Conservation (phyloP, 2,888 invertebrate species). For the Apamea anceps region DNA sequence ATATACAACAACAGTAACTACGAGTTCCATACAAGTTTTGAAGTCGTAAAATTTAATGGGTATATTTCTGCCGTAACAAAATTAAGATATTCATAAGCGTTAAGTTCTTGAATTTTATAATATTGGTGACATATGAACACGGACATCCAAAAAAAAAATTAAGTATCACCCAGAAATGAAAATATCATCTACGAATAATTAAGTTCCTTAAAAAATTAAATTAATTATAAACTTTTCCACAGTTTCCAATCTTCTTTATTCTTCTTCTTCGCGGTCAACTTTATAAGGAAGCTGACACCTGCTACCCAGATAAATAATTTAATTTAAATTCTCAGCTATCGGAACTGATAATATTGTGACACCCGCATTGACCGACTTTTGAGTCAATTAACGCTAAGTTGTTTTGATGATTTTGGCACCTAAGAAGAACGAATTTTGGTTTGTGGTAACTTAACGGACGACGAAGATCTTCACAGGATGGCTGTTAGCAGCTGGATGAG, state of each 20-base stretch:
- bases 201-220: conserved; percentile 26
- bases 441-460: conserved; percentile 9
- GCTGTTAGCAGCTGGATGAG: too few relatives aligned
- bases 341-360: conserved; percentile 33
- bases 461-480: too few relatives aligned
- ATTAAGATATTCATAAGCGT: neutral
- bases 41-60: conserved; percentile 8
- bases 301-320: conserved; percentile 29
- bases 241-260: conserved; percentile 22
- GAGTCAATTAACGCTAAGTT: conserved; percentile 33
- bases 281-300: conserved; percentile 31
- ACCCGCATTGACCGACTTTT: conserved; percentile 14
- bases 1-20: conserved; percentile 16
- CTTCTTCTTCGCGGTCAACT: conserved; percentile 15
- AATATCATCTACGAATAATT: neutral
- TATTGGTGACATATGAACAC: neutral
- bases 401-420: conserved; percentile 38
- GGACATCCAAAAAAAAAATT: neutral
- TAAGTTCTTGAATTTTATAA: neutral
- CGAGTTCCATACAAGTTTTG: neutral
- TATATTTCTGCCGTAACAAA: neutral
- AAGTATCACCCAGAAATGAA: neutral
- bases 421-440: conserved; percentile 29
- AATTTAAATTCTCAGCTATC: conserved; percentile 38
- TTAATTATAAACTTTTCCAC: conserved; percentile 31